Base-by-base conservation (phyloP, 2,888 invertebrate genomes). In the Mantis religiosa region DNA sequence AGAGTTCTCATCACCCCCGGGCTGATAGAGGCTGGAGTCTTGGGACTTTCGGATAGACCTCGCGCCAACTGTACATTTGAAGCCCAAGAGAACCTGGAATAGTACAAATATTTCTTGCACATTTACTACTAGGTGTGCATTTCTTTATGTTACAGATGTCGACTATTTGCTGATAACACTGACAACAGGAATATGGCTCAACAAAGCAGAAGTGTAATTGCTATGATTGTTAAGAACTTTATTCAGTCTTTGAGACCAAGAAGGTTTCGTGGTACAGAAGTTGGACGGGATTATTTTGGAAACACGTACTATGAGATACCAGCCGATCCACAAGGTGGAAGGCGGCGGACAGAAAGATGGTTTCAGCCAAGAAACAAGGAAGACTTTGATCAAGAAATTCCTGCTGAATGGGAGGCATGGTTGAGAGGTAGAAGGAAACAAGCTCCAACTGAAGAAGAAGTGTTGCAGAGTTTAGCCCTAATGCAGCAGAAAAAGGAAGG, bases 361-460 rank as follows among this genome's bases (percentile, higher is more conserved):
- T 98, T 97, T 93, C 95, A 95, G 90, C 97, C 97, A 0, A 93
- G 94, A 84, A 94, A 95, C 28, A 94, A 94, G 83, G 95, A 96
- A 90, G 93, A 94, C 34, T 97, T 96, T 91, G 95, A 96, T 90
- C 95, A 96, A 92, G 97, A 97, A 91, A 92, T 97, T 91, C 97
- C 98, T 0, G 95, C 97, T 0, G 98, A 98, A 93, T 98, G 98
- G 98, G 97, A 97, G 92, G 94, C 98, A 12, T 98, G 98, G 98
- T 93, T 98, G 85, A 94, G 98, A 91, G 94, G 95, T 91, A 93
- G 96, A 91, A 94, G 96, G 91, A 92, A 91, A 2, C 94, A 95
- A 0, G 96, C 97, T 84, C 98, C 98, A 0, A 94, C 95, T 0
- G 95, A 94, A 90, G 96, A 96, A 90, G 98, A 98, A 93, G 93